Evolutionary conservation across 2,797 vertebrate species (phyloP).

Genomic region (Valencia hispanica): DNA sequence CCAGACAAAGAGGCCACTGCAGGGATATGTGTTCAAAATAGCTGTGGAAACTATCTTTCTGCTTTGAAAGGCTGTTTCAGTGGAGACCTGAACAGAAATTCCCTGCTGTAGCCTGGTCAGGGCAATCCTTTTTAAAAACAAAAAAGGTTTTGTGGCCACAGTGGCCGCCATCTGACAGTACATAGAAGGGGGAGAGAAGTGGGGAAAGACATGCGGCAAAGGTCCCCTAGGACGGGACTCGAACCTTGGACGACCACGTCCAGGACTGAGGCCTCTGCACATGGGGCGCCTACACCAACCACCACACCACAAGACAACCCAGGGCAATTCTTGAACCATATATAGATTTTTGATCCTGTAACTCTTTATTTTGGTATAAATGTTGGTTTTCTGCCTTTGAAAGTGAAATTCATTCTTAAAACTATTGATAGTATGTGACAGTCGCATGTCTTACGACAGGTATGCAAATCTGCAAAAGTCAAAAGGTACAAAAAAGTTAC

Average conservation of each 20-base stretch:
- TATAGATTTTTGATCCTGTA: slow-evolving; percentile 45
- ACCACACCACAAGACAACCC: too few relatives aligned
- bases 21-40: slow-evolving; percentile 60
- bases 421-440: slow-evolving; percentile 22
- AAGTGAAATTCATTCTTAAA: slow-evolving; percentile 36
- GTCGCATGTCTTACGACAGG: too few relatives aligned
- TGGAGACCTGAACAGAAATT: slow-evolving; percentile 55
- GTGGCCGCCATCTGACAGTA: too few relatives aligned
- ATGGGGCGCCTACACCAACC: too few relatives aligned
- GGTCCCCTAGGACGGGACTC: too few relatives aligned
- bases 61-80: slow-evolving; percentile 61
- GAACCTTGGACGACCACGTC: too few relatives aligned
- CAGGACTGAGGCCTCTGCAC: too few relatives aligned
- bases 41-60: slow-evolving; percentile 62
- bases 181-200: too few relatives aligned
- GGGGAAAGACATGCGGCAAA: too few relatives aligned
- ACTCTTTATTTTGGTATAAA: slow-evolving; percentile 35
- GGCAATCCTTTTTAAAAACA: too few relatives aligned
- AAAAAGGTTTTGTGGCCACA: too few relatives aligned
- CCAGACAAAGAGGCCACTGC: slow-evolving; percentile 65
- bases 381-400: slow-evolving; percentile 33
- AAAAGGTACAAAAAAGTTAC: background rate
- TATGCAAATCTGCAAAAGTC: background rate
- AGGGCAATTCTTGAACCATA: slow-evolving; percentile 59
- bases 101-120: slow-evolving; percentile 43